Base-by-base conservation (phyloP, 1,140 invertebrate species). In the Venturia canescens region DNA sequence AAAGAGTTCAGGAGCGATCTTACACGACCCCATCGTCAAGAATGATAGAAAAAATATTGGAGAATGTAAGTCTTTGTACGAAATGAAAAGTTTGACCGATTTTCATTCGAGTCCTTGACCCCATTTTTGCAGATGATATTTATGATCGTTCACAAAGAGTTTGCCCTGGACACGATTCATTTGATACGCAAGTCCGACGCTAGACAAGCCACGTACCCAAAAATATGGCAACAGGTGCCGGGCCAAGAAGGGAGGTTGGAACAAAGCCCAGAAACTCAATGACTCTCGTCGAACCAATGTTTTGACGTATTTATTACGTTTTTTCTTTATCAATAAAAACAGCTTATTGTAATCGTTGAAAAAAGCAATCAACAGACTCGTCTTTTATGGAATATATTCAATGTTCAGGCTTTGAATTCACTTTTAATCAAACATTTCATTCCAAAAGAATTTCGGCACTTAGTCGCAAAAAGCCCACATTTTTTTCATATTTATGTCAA, bases 101-200 rank as follows among this genome's bases (percentile, higher is more conserved):
- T 26, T 1, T 27, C 3, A 23, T 26, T 26, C 21, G n/a, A 15
- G 3, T 66, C 31, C 48, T 57, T 75, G 77, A 79, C 81, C 76
- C 34, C n/a, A 66, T 80, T 78, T 44, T 85, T 79, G 71, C 50
- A 89, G 89, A 88, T 89, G 83, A 83, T 87, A 83, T 85, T 85
- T 69, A 57, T 79, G 53, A 86, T 86, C 72, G 66, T 88, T 70
- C 88, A 89, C 15, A 84, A 89, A 74, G 87, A 89, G 81, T 88
- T 87, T 31, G 79, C 76, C n/a, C 80, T 89, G 27, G 76, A 85
- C 16, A 82, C 63, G 6, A 11, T 7, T 53, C 88, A 90, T 82
- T 85, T 89, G 57, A 48, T 80, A 26, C 79, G 80, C 3, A 11
- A 81, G 13, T 50, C 44, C 6, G 87, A 89, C 48, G 9, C 83